Evolutionary conservation across 2,113 vertebrate species (phyloP), one percentile per base, ranked within the genome.

Genomic region (Parotia lawesii): DNA sequence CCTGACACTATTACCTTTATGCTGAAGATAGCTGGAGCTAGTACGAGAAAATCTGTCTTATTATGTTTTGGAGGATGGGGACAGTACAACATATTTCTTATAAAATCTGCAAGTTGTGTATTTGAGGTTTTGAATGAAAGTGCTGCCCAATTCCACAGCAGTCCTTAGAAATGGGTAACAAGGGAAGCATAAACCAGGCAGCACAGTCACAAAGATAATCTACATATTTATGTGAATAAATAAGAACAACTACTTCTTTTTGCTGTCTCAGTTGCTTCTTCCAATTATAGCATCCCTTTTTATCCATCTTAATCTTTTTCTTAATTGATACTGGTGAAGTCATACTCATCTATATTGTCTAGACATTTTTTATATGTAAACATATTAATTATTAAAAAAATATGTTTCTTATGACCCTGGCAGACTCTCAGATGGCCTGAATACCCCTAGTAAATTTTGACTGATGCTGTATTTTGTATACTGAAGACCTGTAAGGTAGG

Each of bases 221-320:
- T 90, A 29, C 67, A 71, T 94, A 88, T 94, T 86, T 80, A 66
- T 85, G 28, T 76, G 22, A 66, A 70, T 87, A 94, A 85, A 70
- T 82, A 87, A 78, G 17, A 57, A 29, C 62, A 66, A 23, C 27
- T 58, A 31, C 45, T 78, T 54, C 4, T 89, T 89, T 77, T 85
- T 92, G 58, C 56, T 73, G 67, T 82, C 29, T 91, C 28, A 22
- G 38, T 75, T 73, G 51, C n/a, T 76, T 58, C 89, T 83, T 87
- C 67, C 47, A 62, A 16, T 74, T 82, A 80, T 35, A 64, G 9
- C 33, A 58, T 71, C 19, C 19, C 21, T 76, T 87, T 75, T 89
- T 64, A 58, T 79, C 70, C 27, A 22, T 90, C 61, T 61, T 79
- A 19, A 27, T 67, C 31, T 57, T 66, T 80, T 80, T 42, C 37